Conservation (phyloP, 1,140 invertebrate genomes). For the Lepeophtheirus salmonis region DNA sequence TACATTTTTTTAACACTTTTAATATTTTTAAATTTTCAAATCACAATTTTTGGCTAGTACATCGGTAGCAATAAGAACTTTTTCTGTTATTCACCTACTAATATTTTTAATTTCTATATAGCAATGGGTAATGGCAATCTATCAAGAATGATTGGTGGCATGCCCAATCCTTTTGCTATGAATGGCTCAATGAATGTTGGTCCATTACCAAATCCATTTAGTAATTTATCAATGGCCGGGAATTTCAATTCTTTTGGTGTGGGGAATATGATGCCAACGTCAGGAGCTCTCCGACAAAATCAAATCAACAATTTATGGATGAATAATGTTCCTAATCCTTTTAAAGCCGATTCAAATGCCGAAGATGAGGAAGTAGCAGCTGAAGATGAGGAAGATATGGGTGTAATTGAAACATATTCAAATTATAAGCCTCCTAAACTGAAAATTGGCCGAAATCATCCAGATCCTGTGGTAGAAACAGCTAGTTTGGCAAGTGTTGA, state of each 20-base stretch:
- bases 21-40: no score
- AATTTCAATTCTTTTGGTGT: background rate
- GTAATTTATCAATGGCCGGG: background rate
- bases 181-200: slow-evolving; percentile 36
- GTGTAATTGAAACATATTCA: slow-evolving; percentile 84
- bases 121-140: slow-evolving; percentile 4
- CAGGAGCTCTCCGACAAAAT: no score
- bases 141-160: slow-evolving; percentile 4
- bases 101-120: no score
- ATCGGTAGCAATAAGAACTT: no score
- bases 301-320: background rate
- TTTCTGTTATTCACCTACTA: no score
- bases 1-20: no score
- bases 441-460: slow-evolving; percentile 84
- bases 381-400: slow-evolving; percentile 83
- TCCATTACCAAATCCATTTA: slow-evolving; percentile 28
- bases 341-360: background rate
- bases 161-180: slow-evolving; percentile 26
- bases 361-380: slow-evolving; percentile 51
- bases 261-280: no score
- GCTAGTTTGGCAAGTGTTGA: slow-evolving; percentile 89
- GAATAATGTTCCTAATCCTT: background rate
- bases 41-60: no score
- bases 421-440: slow-evolving; percentile 35
- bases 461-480: slow-evolving; percentile 98